phyloP scores from a whole-genome alignment of 2,113 vertebrate genomes.

The Solea senegalensis region DNA sequence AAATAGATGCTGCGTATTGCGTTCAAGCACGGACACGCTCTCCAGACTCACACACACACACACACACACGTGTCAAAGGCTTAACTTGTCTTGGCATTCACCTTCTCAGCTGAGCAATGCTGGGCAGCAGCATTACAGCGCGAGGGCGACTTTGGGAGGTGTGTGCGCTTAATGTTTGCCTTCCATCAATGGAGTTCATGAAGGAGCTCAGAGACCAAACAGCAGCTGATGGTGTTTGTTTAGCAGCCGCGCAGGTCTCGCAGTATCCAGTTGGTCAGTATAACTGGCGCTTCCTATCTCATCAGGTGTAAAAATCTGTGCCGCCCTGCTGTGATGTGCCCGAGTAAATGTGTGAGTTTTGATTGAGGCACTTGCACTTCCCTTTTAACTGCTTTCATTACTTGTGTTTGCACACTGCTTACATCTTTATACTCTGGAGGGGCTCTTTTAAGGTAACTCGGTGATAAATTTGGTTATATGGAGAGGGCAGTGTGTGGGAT shows the following conservation, averaged over 20 bases:
- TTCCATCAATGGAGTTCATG: slow-evolving; percentile 62
- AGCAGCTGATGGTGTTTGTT: slow-evolving; percentile 68
- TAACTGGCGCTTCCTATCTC: slow-evolving; percentile 33
- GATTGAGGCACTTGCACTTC: slow-evolving; percentile 13
- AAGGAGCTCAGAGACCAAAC: slow-evolving; percentile 63
- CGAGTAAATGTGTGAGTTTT: slow-evolving; percentile 46
- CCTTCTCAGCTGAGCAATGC: slow-evolving; percentile 57
- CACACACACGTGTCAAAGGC: slow-evolving; percentile 64
- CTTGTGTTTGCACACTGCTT: slow-evolving; percentile 43
- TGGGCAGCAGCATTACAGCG: slow-evolving; percentile 34
- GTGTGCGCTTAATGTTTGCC: slow-evolving; percentile 60
- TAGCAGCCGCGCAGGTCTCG: slow-evolving; percentile 51
- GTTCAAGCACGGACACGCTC: slow-evolving; percentile 60
- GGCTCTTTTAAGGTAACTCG: slow-evolving; percentile 30
- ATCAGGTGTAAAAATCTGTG: slow-evolving; percentile 43
- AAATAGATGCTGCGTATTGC: slow-evolving; percentile 50
- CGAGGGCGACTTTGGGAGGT: slow-evolving; percentile 40
- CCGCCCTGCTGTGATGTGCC: slow-evolving; percentile 23
- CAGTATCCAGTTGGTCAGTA: slow-evolving; percentile 53
- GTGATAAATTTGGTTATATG: slow-evolving; percentile 32
- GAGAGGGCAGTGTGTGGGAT: slow-evolving; percentile 35
- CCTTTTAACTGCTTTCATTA: slow-evolving; percentile 45
- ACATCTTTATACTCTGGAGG: slow-evolving; percentile 24
- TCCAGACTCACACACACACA: slow-evolving; percentile 54
- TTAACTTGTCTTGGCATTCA: slow-evolving; percentile 63